Conservation (phyloP, 64 coral and sea anemone species). For the Stylophora pistillata region DNA sequence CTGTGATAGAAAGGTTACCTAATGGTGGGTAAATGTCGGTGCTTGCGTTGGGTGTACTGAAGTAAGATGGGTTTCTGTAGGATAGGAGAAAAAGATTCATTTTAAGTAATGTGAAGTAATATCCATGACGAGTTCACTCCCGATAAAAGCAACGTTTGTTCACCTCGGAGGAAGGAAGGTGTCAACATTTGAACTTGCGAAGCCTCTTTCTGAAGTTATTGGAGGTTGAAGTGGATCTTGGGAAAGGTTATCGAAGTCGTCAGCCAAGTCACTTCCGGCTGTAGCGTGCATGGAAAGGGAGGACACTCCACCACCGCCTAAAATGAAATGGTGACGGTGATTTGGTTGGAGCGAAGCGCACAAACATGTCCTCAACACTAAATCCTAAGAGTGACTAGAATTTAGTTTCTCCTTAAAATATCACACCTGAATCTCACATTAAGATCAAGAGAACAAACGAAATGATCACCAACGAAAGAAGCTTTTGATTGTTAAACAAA, state of each 20-base stretch:
- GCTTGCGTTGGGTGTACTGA: conserved; percentile 20
- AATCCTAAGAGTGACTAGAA: no score
- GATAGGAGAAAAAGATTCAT: not conserved
- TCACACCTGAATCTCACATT: no score
- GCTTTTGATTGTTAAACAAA: no score
- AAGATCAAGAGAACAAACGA: no score
- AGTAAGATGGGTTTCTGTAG: conserved; percentile 52
- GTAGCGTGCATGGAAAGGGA: conserved; percentile 59
- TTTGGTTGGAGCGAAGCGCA: not conserved
- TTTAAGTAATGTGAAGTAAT: no score
- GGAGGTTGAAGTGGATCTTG: conserved; percentile 40
- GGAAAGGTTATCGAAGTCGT: conserved; percentile 56
- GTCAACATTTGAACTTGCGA: not conserved
- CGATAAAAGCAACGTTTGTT: not conserved
- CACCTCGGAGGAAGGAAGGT: conserved; percentile 11
- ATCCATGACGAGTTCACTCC: not conserved
- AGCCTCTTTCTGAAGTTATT: conserved; percentile 20
- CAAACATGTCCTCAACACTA: no score
- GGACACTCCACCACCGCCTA: conserved; percentile 40
- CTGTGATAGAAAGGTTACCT: conserved; percentile 41
- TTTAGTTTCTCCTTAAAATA: no score
- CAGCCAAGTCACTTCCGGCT: conserved; percentile 56
- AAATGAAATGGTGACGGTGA: not conserved
- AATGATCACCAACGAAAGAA: no score
- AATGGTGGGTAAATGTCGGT: conserved; percentile 49